Evolutionary conservation across 2,113 vertebrate genomes (phyloP).

Genomic region (Cyrtonyx montezumae): DNA sequence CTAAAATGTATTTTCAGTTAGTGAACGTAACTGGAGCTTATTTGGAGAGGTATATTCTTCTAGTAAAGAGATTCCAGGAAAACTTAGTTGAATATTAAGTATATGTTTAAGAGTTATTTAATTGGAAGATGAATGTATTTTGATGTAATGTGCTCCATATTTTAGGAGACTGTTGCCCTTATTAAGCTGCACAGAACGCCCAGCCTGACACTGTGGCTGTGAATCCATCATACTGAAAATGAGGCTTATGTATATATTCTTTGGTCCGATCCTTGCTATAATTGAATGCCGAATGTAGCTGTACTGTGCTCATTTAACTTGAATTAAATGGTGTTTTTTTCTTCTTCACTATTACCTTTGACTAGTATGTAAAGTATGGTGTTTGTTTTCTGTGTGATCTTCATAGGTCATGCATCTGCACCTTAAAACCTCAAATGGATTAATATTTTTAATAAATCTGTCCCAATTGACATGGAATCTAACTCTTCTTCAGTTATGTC

Average conservation of each 20-base stretch:
- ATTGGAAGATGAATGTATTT: background rate
- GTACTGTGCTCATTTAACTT: background rate
- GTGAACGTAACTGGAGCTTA: background rate
- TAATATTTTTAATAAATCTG: background rate
- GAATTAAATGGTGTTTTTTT: background rate
- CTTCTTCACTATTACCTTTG: background rate
- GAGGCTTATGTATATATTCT: background rate
- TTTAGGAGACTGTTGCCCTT: background rate
- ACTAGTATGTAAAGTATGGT: background rate
- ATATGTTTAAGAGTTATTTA: background rate
- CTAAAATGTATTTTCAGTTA: background rate
- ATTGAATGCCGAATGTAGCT: background rate
- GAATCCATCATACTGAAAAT: rapidly evolving
- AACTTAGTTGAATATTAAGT: background rate
- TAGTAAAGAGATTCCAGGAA: background rate
- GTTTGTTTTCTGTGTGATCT: background rate
- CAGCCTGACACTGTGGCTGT: background rate
- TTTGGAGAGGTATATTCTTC: background rate
- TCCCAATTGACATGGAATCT: background rate
- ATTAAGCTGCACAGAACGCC: background rate
- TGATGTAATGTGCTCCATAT: background rate
- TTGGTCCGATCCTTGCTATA: background rate
- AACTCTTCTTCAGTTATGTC: background rate
- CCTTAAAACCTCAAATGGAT: background rate
- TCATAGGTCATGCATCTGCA: background rate